A percentile compares a stretch with the other conserved stretches of the same genome.
These are phyloP conservation scores for Sebastes fasciatus DNA, from an alignment of 2,113 vertebrate genomes.

Conservation along the genomic window DNA sequence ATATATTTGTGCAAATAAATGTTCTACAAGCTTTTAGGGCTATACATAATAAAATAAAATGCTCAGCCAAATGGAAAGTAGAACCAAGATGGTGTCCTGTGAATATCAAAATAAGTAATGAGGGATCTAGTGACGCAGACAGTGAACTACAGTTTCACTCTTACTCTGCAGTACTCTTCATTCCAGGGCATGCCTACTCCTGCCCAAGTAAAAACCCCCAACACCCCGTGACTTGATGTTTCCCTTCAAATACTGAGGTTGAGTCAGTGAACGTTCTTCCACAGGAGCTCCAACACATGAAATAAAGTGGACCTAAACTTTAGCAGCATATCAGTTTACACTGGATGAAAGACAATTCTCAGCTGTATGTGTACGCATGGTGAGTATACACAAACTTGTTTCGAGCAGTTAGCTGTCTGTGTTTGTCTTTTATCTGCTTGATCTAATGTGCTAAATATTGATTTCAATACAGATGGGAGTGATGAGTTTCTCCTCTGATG, in stretches of 20 bases:
- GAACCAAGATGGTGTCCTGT: not conserved
- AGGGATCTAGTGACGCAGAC: too few species aligned
- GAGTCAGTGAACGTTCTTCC: not conserved
- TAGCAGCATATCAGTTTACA: not conserved
- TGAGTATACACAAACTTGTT: constrained; percentile 23
- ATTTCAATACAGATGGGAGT: constrained; percentile 32
- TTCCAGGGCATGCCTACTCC: constrained; percentile 59
- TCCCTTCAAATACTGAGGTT: not conserved
- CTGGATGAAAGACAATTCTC: not conserved
- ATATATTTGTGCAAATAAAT: not conserved
- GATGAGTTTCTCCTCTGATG: not conserved
- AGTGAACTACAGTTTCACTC: not conserved
- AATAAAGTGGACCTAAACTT: not conserved
- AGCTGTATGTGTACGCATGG: not conserved
- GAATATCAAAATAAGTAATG: too few species aligned
- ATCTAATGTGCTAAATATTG: not conserved
- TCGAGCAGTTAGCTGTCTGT: not conserved
- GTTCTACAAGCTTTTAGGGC: not conserved
- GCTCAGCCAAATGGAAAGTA: not conserved
- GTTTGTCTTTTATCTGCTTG: not conserved
- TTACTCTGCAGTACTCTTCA: not conserved
- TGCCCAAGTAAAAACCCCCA: not conserved
- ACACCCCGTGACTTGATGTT: not conserved
- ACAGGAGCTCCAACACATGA: not conserved
- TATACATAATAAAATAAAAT: not conserved